Percentiles rank a stretch among this genome's conserved stretches.
These are phyloP conservation scores for Danio choprae DNA, from an alignment of 2,797 vertebrate genomes.

Conservation along the genomic window DNA sequence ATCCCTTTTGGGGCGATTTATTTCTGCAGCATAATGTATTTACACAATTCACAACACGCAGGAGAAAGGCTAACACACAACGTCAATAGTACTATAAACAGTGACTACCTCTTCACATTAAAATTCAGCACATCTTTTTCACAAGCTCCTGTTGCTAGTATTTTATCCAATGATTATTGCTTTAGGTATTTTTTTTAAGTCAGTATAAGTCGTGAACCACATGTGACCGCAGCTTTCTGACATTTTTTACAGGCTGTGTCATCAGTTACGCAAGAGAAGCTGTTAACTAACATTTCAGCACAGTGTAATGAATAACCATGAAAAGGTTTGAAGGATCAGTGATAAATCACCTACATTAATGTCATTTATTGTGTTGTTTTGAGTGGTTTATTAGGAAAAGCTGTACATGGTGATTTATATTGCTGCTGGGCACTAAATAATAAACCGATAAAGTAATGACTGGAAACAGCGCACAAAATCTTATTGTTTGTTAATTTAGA, in stretches of 20 bases:
- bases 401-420: neutral
- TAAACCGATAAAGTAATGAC: neutral
- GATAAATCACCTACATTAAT: neutral
- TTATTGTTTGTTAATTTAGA: neutral
- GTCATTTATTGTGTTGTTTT: neutral
- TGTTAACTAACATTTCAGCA: constrained; percentile 14
- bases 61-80: too few species aligned
- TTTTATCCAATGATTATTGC: too few species aligned
- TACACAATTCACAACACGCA: too few species aligned
- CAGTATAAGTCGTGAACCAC: too few species aligned
- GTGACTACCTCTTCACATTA: too few species aligned
- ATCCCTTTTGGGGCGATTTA: too few species aligned
- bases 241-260: constrained; percentile 2
- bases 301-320: constrained; percentile 4
- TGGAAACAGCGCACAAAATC: neutral
- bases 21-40: too few species aligned
- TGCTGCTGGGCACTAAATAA: neutral
- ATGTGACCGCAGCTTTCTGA: neutral
- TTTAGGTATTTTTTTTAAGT: too few species aligned
- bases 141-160: too few species aligned
- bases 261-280: neutral
- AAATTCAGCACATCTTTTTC: too few species aligned
- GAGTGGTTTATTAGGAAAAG: neutral
- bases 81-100: too few species aligned
- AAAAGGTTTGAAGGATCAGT: neutral